Conservation (phyloP, 2,113 vertebrate genomes). For the Probosciger aterrimus region DNA sequence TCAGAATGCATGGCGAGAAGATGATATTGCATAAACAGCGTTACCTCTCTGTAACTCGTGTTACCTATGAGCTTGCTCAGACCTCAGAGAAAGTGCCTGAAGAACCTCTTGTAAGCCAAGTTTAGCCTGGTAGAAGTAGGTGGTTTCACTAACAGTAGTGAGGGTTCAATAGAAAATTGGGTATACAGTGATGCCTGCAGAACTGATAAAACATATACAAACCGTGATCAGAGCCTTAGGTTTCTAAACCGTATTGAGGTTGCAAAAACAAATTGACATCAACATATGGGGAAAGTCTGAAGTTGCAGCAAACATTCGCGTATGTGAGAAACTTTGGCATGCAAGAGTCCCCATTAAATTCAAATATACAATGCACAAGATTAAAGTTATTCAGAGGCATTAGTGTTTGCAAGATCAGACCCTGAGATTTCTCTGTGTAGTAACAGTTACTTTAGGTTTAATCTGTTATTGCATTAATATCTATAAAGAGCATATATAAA, state of each 20-base stretch:
- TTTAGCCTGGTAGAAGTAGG: accelerated
- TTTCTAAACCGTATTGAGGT: conserved; percentile 47
- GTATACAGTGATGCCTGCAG: neutral
- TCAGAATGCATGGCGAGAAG: neutral
- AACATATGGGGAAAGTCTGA: conserved; percentile 64
- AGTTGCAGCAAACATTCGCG: conserved; percentile 55
- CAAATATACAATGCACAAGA: conserved; percentile 47
- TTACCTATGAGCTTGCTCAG: neutral
- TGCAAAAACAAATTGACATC: conserved; percentile 68
- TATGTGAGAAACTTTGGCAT: conserved; percentile 60
- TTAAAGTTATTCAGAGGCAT: conserved; percentile 55
- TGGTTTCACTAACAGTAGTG: neutral
- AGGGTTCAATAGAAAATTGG: neutral
- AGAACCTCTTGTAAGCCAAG: neutral
- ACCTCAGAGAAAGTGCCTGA: neutral
- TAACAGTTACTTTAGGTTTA: conserved; percentile 61
- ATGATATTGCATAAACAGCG: neutral
- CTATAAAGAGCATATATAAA: conserved; percentile 63
- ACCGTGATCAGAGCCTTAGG: conserved; percentile 10
- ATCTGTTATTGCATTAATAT: conserved; percentile 66
- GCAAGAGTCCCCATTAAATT: conserved; percentile 50
- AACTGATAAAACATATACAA: neutral
- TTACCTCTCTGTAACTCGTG: accelerated
- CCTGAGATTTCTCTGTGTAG: conserved; percentile 50
- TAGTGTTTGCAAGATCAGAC: conserved; percentile 52